phyloP scores from a whole-genome alignment of 1,140 invertebrate species.

The Lepidostoma basale region DNA sequence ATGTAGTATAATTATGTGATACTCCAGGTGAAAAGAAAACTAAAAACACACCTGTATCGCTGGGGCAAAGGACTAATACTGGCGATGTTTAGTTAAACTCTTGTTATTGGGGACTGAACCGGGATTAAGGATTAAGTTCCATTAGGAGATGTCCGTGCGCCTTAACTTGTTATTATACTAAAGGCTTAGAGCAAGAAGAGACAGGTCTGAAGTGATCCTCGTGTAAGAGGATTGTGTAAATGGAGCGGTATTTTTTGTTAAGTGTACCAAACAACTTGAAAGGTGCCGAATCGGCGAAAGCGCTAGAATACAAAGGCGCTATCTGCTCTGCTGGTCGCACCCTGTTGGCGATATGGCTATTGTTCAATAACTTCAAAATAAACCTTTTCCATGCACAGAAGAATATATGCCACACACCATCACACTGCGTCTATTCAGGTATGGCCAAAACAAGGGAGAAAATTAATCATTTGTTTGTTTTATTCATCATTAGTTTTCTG shows the following conservation, averaged over 20 bases:
- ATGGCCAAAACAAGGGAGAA: no score
- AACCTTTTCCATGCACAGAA: no score
- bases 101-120: constrained; percentile 32
- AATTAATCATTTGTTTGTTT: no score
- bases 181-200: not conserved
- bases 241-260: not conserved
- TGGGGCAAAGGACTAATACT: not conserved
- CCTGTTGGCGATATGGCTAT: constrained; percentile 5
- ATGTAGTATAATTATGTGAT: no score
- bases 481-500: no score
- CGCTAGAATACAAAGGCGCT: not conserved
- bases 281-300: constrained; percentile 7
- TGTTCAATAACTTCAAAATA: no score
- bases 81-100: constrained; percentile 36
- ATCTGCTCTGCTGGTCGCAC: not conserved
- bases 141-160: constrained; percentile 16
- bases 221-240: no score
- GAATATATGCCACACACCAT: no score
- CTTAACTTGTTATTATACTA: not conserved
- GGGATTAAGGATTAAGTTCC: constrained; percentile 32
- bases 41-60: not conserved
- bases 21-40: constrained; percentile 18
- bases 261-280: not conserved
- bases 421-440: no score
- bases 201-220: not conserved